Conservation (phyloP, 2,888 invertebrate species). For the Lamellibrachia columna region DNA sequence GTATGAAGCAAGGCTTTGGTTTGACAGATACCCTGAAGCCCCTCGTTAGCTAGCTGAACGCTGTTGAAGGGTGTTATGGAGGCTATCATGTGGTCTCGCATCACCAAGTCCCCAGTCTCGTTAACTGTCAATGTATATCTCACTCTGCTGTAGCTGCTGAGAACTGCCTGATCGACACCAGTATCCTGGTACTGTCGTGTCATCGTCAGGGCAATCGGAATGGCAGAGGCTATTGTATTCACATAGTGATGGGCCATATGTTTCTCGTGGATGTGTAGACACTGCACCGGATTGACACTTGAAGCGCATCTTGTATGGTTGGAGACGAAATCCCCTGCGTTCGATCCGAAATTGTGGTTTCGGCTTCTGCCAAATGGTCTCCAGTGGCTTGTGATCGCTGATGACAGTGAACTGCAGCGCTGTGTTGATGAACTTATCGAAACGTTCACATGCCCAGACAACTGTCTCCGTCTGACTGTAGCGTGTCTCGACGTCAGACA, state of each 20-base stretch:
- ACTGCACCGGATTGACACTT: conserved; percentile 39
- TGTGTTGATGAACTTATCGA: conserved; percentile 49
- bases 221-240: too few relatives aligned
- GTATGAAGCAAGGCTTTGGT: not conserved
- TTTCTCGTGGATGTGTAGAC: too few relatives aligned
- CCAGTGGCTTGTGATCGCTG: conserved; percentile 51
- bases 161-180: too few relatives aligned
- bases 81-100: too few relatives aligned
- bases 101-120: too few relatives aligned
- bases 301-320: conserved; percentile 21
- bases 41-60: too few relatives aligned
- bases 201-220: too few relatives aligned
- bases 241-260: too few relatives aligned
- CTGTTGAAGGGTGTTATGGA: too few relatives aligned
- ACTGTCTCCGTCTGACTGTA: conserved; percentile 48
- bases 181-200: too few relatives aligned
- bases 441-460: conserved; percentile 50
- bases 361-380: conserved; percentile 44
- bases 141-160: too few relatives aligned
- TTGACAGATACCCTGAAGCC: not conserved
- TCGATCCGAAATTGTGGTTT: conserved; percentile 46
- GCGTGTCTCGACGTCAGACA: conserved; percentile 43
- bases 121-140: too few relatives aligned
- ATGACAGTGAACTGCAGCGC: conserved; percentile 42
- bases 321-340: conserved; percentile 43